Evolutionary conservation across 1,140 invertebrate species (phyloP), one percentile per base, ranked within the genome.

Genomic region (Drosophila trapezifrons): DNA sequence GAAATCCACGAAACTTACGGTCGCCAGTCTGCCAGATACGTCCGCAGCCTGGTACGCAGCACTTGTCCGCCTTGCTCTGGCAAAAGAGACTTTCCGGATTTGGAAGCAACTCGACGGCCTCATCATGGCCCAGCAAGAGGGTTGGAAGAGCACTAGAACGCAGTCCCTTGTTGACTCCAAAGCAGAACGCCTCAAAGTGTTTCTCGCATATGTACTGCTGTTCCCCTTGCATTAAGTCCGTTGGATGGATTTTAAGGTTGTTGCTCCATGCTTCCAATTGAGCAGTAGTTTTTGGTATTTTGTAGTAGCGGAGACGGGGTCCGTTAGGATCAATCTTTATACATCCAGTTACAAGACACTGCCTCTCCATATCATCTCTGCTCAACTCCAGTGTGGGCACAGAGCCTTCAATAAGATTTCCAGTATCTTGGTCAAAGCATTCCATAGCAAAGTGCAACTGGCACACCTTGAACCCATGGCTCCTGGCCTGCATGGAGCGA

Each of bases 401-500:
- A 0, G 84, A 58, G 10, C 79, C 73, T 8, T 57, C 60, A 2
- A 42, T 57, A 15, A 91, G 35, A 3, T 78, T 47, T 1, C 81
- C 79, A 12, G 76, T 78, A 0, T 57, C 46, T 2, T 51, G 47
- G 7, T 86, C 57, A 40, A 91, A 85, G 43, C 84, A 91, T 3
- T 85, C 73, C 3, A 58, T 9, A 0, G 55, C 59, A 46, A 91
- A 91, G 32, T 91, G 89, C 13, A 52, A 45, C 42, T 82, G 81
- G 29, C 89, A 91, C 9, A 91, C 75, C 52, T 72, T 72, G 13
- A 85, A 90, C 0, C 84, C 81, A 58, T 90, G 69, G n/a, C 70
- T 82, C 40, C 78, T 81, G 38, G 90, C 89, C 51, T 90, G 84
- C 79, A 83, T 85, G 18, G 84, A 75, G 8, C 86, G 76, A 69